phyloP scores from a whole-genome alignment of 2,888 invertebrate species.

The Zaprionus bogoriensis region DNA sequence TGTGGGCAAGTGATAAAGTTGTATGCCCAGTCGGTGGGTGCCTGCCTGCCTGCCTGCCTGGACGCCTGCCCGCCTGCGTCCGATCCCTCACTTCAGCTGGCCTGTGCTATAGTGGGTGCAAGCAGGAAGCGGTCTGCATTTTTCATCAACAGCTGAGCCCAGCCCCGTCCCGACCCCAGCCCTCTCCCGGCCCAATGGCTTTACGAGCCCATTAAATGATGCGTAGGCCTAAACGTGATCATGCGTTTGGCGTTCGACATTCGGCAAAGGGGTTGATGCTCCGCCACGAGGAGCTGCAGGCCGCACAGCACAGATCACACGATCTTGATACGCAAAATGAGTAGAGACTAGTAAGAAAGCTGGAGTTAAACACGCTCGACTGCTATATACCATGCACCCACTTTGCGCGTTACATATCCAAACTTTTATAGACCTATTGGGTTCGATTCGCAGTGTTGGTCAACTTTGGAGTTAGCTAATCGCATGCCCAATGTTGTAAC shows the following conservation, averaged over 20 bases:
- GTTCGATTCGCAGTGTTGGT: too few relatives aligned
- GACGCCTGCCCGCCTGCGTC: background rate
- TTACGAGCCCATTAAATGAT: constrained; percentile 74
- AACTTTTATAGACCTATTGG: too few relatives aligned
- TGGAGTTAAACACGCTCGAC: too few relatives aligned
- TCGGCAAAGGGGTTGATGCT: background rate
- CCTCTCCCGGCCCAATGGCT: constrained; percentile 12
- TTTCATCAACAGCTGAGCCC: constrained; percentile 62
- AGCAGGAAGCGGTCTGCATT: constrained; percentile 41
- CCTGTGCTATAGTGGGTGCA: constrained; percentile 10
- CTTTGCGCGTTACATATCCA: too few relatives aligned
- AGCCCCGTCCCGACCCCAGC: background rate
- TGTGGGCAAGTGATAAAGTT: constrained; percentile 80
- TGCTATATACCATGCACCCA: too few relatives aligned
- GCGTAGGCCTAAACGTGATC: constrained; percentile 71
- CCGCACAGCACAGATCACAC: constrained; percentile 55
- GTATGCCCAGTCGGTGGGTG: constrained; percentile 69
- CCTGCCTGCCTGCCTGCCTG: constrained; percentile 11
- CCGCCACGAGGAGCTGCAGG: background rate
- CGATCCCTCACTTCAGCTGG: background rate
- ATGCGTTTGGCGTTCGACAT: constrained; percentile 46
- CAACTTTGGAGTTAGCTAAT: too few relatives aligned
- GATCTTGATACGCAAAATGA: constrained; percentile 61
- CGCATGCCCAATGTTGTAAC: too few relatives aligned
- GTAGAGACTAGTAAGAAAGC: background rate